These are phyloP conservation scores for Horisme vitalbata DNA, from an alignment of 2,888 invertebrate species.

Conservation along the genomic window DNA sequence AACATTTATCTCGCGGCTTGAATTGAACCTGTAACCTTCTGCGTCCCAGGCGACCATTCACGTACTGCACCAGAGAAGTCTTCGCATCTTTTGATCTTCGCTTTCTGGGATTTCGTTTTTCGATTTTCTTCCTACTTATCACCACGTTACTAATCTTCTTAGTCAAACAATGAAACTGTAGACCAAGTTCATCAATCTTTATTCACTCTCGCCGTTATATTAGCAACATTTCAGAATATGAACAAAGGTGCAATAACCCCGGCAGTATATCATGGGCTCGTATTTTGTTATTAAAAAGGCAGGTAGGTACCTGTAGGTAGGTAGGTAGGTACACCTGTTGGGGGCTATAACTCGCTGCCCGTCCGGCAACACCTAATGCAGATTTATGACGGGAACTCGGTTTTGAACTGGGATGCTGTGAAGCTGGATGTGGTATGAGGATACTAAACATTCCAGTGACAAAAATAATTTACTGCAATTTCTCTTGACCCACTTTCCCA, in stretches of 20 bases:
- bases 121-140: too few relatives aligned
- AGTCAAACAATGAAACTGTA: too few relatives aligned
- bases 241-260: slow-evolving; percentile 24
- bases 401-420: slow-evolving; percentile 24
- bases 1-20: too few relatives aligned
- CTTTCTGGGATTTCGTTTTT: too few relatives aligned
- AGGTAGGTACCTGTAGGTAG: slow-evolving; percentile 19
- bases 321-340: slow-evolving; percentile 51
- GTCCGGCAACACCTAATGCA: slow-evolving; percentile 51
- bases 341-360: slow-evolving; percentile 45
- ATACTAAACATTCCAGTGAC: neutral
- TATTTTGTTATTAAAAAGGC: slow-evolving; percentile 33
- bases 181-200: slow-evolving; percentile 4
- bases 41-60: too few relatives aligned
- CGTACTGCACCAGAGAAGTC: too few relatives aligned
- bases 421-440: slow-evolving; percentile 3
- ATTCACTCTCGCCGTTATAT: neutral
- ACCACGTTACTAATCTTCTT: too few relatives aligned
- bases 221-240: slow-evolving; percentile 6
- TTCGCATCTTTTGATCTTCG: too few relatives aligned
- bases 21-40: too few relatives aligned
- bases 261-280: slow-evolving; percentile 27
- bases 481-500: too few relatives aligned
- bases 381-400: slow-evolving; percentile 47
- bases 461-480: too few relatives aligned